Percentiles rank a stretch among this genome's conserved stretches.
Conservation (phyloP, 37 sponge, comb jelly and placozoan genomes). For the Chondrilla cf. caribensis region DNA sequence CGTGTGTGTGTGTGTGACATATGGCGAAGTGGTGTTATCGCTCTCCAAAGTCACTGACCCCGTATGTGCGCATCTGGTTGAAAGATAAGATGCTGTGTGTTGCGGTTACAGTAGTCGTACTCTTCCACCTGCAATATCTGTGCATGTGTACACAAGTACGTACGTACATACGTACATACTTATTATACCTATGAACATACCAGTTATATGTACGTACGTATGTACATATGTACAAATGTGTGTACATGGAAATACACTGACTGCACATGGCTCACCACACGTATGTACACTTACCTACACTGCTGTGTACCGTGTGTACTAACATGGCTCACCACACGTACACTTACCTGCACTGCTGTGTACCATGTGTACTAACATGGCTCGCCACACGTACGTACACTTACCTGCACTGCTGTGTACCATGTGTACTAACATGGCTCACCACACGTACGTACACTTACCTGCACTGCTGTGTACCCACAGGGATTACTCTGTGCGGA, state of each 20-base stretch:
- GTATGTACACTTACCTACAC: neutral
- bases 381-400: neutral
- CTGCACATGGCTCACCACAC: neutral
- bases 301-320: too few species aligned
- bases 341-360: neutral
- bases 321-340: neutral
- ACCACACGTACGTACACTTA: too few species aligned
- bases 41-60: too few species aligned
- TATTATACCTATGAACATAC: neutral
- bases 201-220: neutral
- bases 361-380: neutral
- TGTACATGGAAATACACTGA: neutral
- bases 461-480: too few species aligned
- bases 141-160: neutral
- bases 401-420: neutral
- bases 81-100: too few species aligned
- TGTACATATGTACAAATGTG: neutral
- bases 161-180: neutral
- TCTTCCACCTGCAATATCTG: too few species aligned
- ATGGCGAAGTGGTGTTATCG: too few species aligned
- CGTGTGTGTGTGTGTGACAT: too few species aligned
- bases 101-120: too few species aligned
- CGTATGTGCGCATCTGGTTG: too few species aligned
- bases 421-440: too few species aligned
- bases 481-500: neutral